Base-by-base conservation (phyloP, 2,888 invertebrate genomes). In the Litoditis marina region DNA sequence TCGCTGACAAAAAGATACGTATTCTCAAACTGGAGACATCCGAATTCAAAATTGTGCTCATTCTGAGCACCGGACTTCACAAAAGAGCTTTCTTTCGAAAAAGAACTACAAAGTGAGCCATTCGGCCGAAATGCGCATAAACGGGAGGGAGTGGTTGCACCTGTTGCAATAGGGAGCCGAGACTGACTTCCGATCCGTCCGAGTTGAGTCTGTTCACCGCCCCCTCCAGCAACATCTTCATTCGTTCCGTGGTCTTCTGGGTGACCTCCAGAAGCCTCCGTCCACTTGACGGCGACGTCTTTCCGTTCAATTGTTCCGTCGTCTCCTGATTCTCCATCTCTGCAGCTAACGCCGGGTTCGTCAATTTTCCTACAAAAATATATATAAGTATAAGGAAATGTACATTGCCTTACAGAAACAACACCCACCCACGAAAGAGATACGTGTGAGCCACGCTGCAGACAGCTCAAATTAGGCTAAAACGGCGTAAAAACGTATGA, bases 291-390 rank as follows among this genome's bases (percentile, higher is more conserved):
- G 59, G 60, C n/a, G 64, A 60, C 4, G 22, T 25, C 13, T 53
- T 25, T 30, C 44, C 31, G 0, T 11, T n/a, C 16, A 19, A 39
- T 27, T 44, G 22, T 81, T 31, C 63, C 70, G 25, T 76, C 77
- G 36, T 22, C 30, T 55, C 50, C 0, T 62, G 59, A 1, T 31
- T 13, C 16, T 46, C 51, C 19, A 65, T 52, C n/a, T 57, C 46
- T 36, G 81, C 80, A 36, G 78, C 81, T 59, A 83, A 83, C 16
- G 84, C 85, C 47, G 88, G 87, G 79, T 86, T 87, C 6, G 87
- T 87, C 82, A 88, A 84, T 82, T 88, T 88, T 73, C 86, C 88
- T 88, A 22, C 1, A 49, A 39, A 22, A 28, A 32, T 2, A 16
- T 30, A 3, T 22, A 19, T 22, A 27, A n/a, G n/a, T n/a, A n/a